These are phyloP conservation scores for Ceraclea dissimilis DNA, from an alignment of 2,888 invertebrate genomes.

Conservation along the genomic window DNA sequence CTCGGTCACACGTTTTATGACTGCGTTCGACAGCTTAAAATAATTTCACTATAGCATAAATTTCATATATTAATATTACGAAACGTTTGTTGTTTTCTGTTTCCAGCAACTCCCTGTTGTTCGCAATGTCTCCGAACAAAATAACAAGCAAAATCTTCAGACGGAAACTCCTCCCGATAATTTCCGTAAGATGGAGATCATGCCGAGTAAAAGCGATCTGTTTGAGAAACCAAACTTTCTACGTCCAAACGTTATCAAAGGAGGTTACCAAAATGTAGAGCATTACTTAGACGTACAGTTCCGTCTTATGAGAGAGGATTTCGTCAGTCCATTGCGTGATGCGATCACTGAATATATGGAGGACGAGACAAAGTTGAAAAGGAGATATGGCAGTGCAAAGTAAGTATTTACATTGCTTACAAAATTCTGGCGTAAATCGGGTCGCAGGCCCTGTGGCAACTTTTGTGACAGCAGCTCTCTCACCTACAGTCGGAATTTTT, in stretches of 20 bases:
- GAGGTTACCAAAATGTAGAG: conserved; percentile 54
- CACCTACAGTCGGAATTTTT: too few species aligned
- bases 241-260: conserved; percentile 52
- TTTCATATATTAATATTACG: too few species aligned
- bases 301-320: conserved; percentile 71
- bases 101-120: too few species aligned
- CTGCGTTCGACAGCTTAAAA: too few species aligned
- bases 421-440: too few species aligned
- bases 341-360: conserved; percentile 49
- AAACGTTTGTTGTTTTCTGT: too few species aligned
- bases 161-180: conserved; percentile 14
- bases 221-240: conserved; percentile 33
- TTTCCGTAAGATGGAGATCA: conserved; percentile 13
- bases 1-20: too few species aligned
- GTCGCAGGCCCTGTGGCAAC: too few species aligned
- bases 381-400: conserved; percentile 1
- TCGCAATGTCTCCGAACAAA: background rate
- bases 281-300: conserved; percentile 79
- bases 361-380: conserved; percentile 2
- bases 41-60: too few species aligned
- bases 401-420: background rate
- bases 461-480: too few species aligned
- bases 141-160: background rate
- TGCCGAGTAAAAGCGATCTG: conserved; percentile 27
- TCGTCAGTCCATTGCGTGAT: conserved; percentile 62